A percentile compares a stretch with the other conserved stretches of the same genome.
Conservation (phyloP, 2,113 vertebrate genomes). For the Catharus minimus region DNA sequence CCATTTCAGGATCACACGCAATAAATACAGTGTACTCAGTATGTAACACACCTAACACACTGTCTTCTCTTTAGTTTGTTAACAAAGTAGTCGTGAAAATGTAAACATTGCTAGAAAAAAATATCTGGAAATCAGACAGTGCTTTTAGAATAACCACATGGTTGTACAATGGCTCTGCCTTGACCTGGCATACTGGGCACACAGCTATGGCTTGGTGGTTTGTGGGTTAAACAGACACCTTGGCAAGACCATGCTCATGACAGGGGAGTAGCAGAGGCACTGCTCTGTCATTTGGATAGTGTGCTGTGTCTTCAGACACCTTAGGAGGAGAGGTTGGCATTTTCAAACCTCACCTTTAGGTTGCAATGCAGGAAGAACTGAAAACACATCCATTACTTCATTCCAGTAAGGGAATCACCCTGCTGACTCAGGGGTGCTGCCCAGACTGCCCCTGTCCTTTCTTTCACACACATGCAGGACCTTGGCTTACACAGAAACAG, state of each 20-base stretch:
- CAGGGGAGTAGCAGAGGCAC: not conserved
- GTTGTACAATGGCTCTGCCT: not conserved
- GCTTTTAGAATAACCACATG: not conserved
- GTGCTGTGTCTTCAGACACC: not conserved
- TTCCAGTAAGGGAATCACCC: not conserved
- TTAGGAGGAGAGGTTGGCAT: not conserved
- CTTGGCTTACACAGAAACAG: not conserved
- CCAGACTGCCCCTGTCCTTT: not conserved
- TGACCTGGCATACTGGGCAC: accelerated
- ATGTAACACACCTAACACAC: not conserved
- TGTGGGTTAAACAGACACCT: not conserved
- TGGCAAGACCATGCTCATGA: not conserved
- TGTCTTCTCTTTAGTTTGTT: not conserved
- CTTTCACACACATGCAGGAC: not conserved
- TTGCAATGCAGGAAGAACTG: not conserved
- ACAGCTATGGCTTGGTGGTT: accelerated
- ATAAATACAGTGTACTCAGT: not conserved
- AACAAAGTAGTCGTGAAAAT: not conserved
- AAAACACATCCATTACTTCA: not conserved
- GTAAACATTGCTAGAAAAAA: conserved; percentile 7
- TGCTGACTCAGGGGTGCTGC: not conserved
- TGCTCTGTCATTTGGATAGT: not conserved
- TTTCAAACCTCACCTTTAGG: not conserved
- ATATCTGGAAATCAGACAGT: not conserved
- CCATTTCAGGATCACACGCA: not conserved